Percentiles rank a stretch among this genome's conserved stretches.
Conservation (phyloP, 2,888 invertebrate species). For the Microctonus aethiopoides region DNA sequence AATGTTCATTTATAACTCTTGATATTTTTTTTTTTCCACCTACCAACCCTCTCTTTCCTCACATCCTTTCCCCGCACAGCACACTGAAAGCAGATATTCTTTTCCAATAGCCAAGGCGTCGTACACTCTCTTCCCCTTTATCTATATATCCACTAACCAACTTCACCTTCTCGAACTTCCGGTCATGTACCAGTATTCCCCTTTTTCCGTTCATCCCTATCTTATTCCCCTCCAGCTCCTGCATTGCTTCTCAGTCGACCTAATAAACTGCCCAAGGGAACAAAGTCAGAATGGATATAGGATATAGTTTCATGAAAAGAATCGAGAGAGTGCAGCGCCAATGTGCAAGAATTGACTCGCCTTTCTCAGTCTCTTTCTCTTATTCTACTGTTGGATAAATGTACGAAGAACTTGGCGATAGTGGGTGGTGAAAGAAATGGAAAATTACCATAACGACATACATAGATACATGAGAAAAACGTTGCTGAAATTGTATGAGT, state of each 20-base stretch:
- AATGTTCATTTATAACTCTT: conserved; percentile 53
- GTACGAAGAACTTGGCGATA: background rate
- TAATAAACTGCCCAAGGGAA: conserved; percentile 26
- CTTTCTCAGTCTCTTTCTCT: background rate
- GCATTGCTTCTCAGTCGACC: background rate
- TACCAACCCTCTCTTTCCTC: conserved; percentile 24
- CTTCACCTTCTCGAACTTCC: conserved; percentile 12
- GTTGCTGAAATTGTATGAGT: conserved; percentile 30
- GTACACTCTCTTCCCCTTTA: background rate
- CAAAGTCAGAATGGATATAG: conserved; percentile 23
- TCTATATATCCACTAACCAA: background rate
- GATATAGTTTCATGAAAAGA: conserved; percentile 32
- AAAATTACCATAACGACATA: conserved; percentile 59
- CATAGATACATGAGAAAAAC: conserved; percentile 52
- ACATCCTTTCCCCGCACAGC: background rate
- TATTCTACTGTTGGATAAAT: background rate
- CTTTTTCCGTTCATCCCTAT: no score
- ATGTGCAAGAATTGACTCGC: conserved; percentile 3
- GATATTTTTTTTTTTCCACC: conserved; percentile 27
- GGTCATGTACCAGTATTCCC: conserved; percentile 10
- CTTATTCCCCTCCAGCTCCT: background rate
- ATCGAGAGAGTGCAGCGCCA: conserved; percentile 22
- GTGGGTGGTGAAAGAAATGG: conserved; percentile 24
- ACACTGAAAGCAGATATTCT: background rate
- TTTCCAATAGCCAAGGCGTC: conserved; percentile 1